Base-by-base conservation (phyloP, 1,140 invertebrate genomes). In the Laupala kohalensis region DNA sequence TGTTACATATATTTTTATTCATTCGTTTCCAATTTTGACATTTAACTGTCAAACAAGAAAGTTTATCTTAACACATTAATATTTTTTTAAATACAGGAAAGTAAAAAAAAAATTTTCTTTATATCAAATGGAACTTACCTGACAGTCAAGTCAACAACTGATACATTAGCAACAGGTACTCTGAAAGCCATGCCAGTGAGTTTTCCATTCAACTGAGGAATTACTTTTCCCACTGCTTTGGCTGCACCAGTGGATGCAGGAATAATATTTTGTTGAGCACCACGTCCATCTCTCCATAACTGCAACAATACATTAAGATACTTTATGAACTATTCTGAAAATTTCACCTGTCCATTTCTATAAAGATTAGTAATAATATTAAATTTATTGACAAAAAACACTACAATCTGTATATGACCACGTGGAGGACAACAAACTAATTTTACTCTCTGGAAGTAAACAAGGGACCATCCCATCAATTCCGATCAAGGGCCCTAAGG, bases 221-320 rank as follows among this genome's bases (percentile, higher is more conserved):
- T 86, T 64, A 92, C 86, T 80, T 88, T 90, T 25, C 83, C 86
- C 9, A 93, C 86, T 70, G 90, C 90, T 76, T 92, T 92, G 72
- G 89, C 90, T 30, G 91, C 90, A 64, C 90, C 90, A 63, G 91
- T 93, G 0, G 85, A 83, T 23, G 90, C 88, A 9, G 92, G 92
- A 69, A 93, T 92, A 76, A 93, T 92, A 77, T 93, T 93, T 77
- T 90, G 88, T 27, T 80, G 80, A 73, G 89, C 90, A 68, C 88
- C 85, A 74, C 88, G 81, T 6, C 88, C 88, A 77, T 88, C 86
- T 72, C 89, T 80, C 89, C 89, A 90, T 72, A 82, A 75, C 80
- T 85, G 4, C 25, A 6, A 68, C 12, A 74, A 13, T 29, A 72
- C 37, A 53, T 13, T 6, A 37, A 2, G 19, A 2, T 19, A 13